Conservation (phyloP, 2,797 vertebrate species). For the Gobio occitaniae region DNA sequence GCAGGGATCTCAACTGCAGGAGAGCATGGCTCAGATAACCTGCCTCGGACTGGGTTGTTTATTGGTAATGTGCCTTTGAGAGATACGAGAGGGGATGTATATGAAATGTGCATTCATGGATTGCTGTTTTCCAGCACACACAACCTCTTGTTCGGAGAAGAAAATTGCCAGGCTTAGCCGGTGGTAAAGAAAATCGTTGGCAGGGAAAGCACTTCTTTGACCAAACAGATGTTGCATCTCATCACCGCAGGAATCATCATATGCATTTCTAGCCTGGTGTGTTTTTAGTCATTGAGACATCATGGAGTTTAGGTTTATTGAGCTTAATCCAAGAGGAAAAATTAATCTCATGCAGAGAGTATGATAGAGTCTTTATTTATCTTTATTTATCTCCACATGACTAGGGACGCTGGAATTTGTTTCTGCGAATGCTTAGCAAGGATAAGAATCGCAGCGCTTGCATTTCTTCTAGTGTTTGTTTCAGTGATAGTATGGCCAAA, state of each 20-base stretch:
- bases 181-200: constrained; percentile 18
- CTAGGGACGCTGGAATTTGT: background rate
- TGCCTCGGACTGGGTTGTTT: constrained; percentile 37
- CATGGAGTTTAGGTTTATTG: constrained; percentile 33
- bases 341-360: constrained; percentile 40
- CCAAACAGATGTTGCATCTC: constrained; percentile 70
- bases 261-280: constrained; percentile 52
- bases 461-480: background rate
- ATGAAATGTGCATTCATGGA: constrained; percentile 34
- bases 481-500: background rate
- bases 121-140: constrained; percentile 35
- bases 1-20: constrained; percentile 38
- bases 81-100: constrained; percentile 47
- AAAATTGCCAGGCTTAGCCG: constrained; percentile 38
- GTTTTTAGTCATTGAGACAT: constrained; percentile 49
- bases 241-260: constrained; percentile 59
- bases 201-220: constrained; percentile 67
- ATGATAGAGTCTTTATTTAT: constrained; percentile 48
- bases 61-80: constrained; percentile 49
- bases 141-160: constrained; percentile 41
- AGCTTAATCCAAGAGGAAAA: constrained; percentile 48
- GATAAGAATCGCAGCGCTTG: background rate
- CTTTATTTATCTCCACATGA: constrained; percentile 35
- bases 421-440: constrained; percentile 2
- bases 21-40: constrained; percentile 14